These are phyloP conservation scores for Xenentodon cancila DNA, from an alignment of 2,797 vertebrate species.

Conservation along the genomic window DNA sequence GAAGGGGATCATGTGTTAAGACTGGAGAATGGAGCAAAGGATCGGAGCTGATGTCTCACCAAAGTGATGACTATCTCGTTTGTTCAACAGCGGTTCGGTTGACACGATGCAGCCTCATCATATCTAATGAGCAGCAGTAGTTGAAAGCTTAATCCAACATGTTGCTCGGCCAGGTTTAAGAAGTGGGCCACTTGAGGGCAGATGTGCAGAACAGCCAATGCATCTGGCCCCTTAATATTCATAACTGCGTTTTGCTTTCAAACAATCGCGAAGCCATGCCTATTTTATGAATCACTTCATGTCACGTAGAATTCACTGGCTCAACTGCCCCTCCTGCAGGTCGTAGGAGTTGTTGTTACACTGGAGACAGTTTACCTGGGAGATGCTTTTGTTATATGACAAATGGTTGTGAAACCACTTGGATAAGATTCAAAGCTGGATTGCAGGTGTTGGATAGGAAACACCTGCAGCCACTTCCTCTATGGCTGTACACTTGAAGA, in stretches of 20 bases:
- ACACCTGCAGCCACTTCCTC: too few relatives aligned
- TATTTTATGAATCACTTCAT: too few relatives aligned
- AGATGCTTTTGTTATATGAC: too few relatives aligned
- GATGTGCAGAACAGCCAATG: constrained; percentile 25
- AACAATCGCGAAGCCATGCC: too few relatives aligned
- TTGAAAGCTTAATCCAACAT: constrained; percentile 26
- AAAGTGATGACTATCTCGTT: constrained; percentile 23
- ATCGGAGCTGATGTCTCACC: constrained; percentile 17
- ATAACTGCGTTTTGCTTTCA: constrained; percentile 1
- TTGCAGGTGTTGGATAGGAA: too few relatives aligned
- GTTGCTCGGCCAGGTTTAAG: constrained; percentile 32
- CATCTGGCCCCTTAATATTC: not conserved
- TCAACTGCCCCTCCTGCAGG: too few relatives aligned
- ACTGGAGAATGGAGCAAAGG: constrained; percentile 17
- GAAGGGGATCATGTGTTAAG: constrained; percentile 19
- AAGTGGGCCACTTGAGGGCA: constrained; percentile 40
- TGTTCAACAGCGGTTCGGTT: constrained; percentile 38
- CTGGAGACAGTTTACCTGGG: too few relatives aligned
- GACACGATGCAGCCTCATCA: constrained; percentile 21
- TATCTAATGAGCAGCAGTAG: constrained; percentile 18
- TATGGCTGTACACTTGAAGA: too few relatives aligned
- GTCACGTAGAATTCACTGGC: too few relatives aligned
- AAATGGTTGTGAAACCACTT: too few relatives aligned
- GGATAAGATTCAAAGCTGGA: too few relatives aligned
- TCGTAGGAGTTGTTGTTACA: too few relatives aligned